These are phyloP conservation scores for Sander lucioperca DNA, from an alignment of 2,113 vertebrate species.

Conservation along the genomic window DNA sequence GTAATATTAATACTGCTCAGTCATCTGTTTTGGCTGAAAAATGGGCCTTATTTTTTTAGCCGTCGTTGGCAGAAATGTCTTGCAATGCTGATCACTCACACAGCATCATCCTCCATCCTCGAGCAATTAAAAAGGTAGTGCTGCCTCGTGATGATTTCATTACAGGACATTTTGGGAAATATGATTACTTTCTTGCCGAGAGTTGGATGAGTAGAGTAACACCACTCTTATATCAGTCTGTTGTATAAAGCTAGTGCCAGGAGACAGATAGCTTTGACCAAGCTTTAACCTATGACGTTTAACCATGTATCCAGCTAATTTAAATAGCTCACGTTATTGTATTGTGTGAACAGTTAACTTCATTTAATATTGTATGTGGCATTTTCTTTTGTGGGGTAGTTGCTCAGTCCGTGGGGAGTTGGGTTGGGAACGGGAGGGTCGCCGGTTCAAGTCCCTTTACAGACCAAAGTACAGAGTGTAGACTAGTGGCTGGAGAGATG, in stretches of 20 bases:
- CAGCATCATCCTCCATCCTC: constrained; percentile 11
- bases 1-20: constrained; percentile 54
- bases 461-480: no score
- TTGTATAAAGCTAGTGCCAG: neutral
- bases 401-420: no score
- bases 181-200: neutral
- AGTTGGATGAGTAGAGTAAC: constrained; percentile 9
- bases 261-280: neutral
- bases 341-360: no score
- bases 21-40: constrained; percentile 54
- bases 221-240: neutral
- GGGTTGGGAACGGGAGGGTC: no score
- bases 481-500: no score
- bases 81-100: neutral
- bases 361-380: no score
- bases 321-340: no score
- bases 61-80: constrained; percentile 36
- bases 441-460: no score
- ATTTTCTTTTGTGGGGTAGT: no score
- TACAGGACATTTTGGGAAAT: constrained; percentile 12
- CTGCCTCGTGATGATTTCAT: neutral
- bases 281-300: no score
- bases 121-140: neutral
- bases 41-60: constrained; percentile 4
- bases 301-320: no score